These are phyloP conservation scores for Spea bombifrons DNA, from an alignment of 2,113 vertebrate genomes.

Conservation along the genomic window DNA sequence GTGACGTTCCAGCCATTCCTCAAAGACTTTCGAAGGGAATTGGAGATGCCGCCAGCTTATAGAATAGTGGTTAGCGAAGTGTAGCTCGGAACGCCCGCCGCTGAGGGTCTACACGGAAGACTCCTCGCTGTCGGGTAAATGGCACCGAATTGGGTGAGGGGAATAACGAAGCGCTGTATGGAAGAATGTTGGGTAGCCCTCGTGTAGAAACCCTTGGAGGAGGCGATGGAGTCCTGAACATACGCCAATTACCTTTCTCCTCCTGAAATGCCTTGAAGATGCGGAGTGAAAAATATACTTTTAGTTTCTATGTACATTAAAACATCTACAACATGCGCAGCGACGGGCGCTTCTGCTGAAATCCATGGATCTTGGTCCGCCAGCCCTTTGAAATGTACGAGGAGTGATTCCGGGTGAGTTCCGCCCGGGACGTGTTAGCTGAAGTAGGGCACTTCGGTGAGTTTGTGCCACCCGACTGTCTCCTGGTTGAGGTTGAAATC, in stretches of 20 bases:
- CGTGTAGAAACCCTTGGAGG: not conserved
- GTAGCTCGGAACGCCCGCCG: too few species aligned
- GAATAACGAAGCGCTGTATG: not conserved
- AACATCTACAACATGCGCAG: not conserved
- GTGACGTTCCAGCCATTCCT: too few species aligned
- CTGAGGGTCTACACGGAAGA: too few species aligned
- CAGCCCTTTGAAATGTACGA: not conserved
- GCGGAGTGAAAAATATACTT: not conserved
- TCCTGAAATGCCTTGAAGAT: not conserved
- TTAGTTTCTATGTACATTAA: not conserved
- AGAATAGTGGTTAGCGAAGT: too few species aligned
- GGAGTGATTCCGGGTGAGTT: not conserved
- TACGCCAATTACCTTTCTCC: not conserved
- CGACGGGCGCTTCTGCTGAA: not conserved
- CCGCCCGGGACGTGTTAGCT: slow-evolving; percentile 55
- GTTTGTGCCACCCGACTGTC: slow-evolving; percentile 93
- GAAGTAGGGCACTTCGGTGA: slow-evolving; percentile 81
- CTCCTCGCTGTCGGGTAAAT: too few species aligned
- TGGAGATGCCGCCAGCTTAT: too few species aligned
- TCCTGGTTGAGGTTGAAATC: slow-evolving; percentile 96
- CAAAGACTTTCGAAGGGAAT: too few species aligned
- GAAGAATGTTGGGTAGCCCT: not conserved
- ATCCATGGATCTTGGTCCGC: slow-evolving; percentile 8
- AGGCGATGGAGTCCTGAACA: not conserved
- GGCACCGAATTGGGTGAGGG: too few species aligned